These are phyloP conservation scores for Solen grandis DNA, from an alignment of 1,140 invertebrate species.

Conservation along the genomic window DNA sequence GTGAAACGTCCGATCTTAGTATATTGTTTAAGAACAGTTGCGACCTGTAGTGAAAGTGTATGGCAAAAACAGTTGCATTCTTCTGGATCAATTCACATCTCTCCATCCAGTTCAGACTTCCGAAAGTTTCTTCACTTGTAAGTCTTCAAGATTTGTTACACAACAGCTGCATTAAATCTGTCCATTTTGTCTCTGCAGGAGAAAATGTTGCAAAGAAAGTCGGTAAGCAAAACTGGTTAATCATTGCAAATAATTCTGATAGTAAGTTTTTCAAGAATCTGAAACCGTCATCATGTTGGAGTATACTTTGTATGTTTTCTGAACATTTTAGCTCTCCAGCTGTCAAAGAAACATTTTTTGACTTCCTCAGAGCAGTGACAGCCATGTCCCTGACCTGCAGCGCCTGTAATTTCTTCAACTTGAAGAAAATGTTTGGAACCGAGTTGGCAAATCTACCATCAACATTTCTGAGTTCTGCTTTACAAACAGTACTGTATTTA, in stretches of 20 bases:
- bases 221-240: neutral
- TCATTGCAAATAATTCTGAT: neutral
- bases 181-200: neutral
- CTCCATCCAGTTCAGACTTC: neutral
- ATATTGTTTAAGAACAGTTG: slow-evolving; percentile 24
- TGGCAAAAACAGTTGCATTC: slow-evolving; percentile 38
- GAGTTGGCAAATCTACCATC: slow-evolving; percentile 53
- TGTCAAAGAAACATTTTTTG: slow-evolving; percentile 31
- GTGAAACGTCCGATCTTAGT: slow-evolving; percentile 1
- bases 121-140: neutral
- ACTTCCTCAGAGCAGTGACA: slow-evolving; percentile 44
- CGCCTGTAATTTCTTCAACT: slow-evolving; percentile 62
- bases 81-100: slow-evolving; percentile 33
- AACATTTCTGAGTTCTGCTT: slow-evolving; percentile 53
- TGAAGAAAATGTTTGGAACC: slow-evolving; percentile 59
- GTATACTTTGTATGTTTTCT: no score
- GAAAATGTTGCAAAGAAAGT: neutral
- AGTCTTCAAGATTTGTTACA: neutral
- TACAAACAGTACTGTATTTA: slow-evolving; percentile 53
- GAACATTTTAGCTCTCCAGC: slow-evolving; percentile 33
- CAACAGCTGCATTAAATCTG: neutral
- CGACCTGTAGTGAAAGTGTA: slow-evolving; percentile 32
- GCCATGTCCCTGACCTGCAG: slow-evolving; percentile 45
- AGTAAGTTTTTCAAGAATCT: neutral
- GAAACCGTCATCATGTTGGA: slow-evolving; percentile 1